Base-by-base conservation (phyloP, 2,113 vertebrate genomes). In the Atractosteus spatula region DNA sequence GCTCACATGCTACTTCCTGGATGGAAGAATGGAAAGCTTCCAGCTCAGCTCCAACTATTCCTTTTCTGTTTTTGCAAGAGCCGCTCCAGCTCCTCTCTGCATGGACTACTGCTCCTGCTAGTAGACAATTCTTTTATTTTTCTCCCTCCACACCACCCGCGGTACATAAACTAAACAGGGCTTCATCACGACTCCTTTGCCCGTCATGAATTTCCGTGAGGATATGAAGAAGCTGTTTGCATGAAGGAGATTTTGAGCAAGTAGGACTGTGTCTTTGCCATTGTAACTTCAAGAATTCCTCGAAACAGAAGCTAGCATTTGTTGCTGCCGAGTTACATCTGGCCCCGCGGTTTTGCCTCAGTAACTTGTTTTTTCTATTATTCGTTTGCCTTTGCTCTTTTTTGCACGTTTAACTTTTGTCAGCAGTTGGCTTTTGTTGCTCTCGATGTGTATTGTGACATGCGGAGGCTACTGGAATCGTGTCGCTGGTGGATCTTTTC, bases 381-480 rank as follows among this genome's bases (percentile, higher is more conserved):
- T 81, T 71, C 73, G 77, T 80, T 74, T 71, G 29, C 29, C 73
- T 70, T 76, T 65, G 62, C 69, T 17, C 81, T 77, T 79, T 78
- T 69, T 70, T 69, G 76, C 80, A 85, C 81, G 81, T 77, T 62
- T 87, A 92, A 90, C 83, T 92, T 84, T 93, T 83, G 77, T 90
- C 87, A 85, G 88, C 92, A 93, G 91, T 90, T 86, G 89, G 81
- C 74, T 77, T 74, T 84, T 75, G 78, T 79, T 85, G 86, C 88
- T 90, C 94, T 95, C 91, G 92, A 96, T 94, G 93, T 91, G 94
- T 91, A 88, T 88, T 86, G 90, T 87, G 88, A 91, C 93, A 98
- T 98, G 96, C 93, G 94, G 95, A 96, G 91, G 91, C 91, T 96
- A 91, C 93, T 94, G 94, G 93, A 90, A 91, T 91, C 93, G 92